Percentiles rank a stretch among this genome's conserved stretches.
Conservation (phyloP, 35 echinoderm and acorn worm genomes). For the Apostichopus californicus region DNA sequence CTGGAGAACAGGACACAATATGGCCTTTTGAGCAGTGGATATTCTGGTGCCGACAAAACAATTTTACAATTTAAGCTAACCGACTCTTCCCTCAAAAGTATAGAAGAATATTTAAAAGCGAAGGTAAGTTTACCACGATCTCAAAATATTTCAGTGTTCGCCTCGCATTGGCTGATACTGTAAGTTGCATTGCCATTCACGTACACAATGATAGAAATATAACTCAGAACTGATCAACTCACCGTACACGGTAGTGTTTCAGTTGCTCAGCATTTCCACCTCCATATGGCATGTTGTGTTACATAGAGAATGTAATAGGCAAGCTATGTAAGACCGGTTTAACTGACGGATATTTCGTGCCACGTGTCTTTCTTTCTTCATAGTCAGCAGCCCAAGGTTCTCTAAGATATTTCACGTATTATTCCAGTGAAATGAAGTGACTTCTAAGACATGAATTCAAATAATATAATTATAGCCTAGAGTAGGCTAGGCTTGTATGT, state of each 20-base stretch:
- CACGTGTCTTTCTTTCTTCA: no score
- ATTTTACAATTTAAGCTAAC: constrained; percentile 54
- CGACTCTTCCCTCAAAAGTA: constrained; percentile 51
- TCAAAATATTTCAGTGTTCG: not conserved
- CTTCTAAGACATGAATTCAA: no score
- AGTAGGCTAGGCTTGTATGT: no score
- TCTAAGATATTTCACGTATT: no score
- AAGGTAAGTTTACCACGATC: constrained; percentile 39
- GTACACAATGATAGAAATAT: not conserved
- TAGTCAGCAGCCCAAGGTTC: no score
- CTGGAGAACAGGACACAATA: constrained; percentile 50
- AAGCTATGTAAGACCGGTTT: no score
- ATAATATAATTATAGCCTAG: no score
- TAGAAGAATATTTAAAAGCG: constrained; percentile 49
- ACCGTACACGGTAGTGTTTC: not conserved
- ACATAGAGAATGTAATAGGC: no score
- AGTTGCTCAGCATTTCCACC: not conserved
- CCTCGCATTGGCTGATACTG: not conserved
- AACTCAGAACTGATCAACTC: not conserved
- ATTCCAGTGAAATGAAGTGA: no score
- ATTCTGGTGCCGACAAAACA: constrained; percentile 53
- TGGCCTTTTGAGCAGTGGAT: constrained; percentile 54
- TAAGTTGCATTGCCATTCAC: not conserved
- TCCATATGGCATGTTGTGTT: not conserved
- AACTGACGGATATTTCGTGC: no score